phyloP scores from a whole-genome alignment of 2,888 invertebrate genomes.

The Scaptomyza cyrtandrae region DNA sequence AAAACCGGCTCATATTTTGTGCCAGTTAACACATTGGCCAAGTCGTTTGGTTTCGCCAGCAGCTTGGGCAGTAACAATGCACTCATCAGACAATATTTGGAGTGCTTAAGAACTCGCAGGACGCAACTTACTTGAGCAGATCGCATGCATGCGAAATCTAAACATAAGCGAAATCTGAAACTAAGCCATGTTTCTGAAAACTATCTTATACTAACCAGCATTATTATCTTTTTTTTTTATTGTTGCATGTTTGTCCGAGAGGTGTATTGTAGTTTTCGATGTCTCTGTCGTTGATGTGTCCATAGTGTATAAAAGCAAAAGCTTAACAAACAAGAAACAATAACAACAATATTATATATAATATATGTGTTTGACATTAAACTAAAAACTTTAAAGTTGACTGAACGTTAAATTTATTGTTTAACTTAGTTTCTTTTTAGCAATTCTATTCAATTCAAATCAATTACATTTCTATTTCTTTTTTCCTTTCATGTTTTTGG shows the following conservation, averaged over 20 bases:
- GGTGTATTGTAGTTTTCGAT: background rate
- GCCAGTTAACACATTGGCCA: slow-evolving; percentile 14
- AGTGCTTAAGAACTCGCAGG: slow-evolving; percentile 38
- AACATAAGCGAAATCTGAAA: background rate
- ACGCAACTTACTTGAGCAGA: slow-evolving; percentile 44
- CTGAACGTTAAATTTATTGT: background rate
- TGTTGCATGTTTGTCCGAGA: too few species aligned
- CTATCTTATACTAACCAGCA: background rate
- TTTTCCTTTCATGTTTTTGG: background rate
- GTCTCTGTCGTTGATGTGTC: background rate
- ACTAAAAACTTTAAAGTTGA: background rate
- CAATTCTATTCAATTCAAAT: too few species aligned
- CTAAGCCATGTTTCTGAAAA: background rate
- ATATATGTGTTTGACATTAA: background rate
- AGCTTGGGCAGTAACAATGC: slow-evolving; percentile 55
- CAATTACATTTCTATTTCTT: background rate
- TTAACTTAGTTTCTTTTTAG: background rate
- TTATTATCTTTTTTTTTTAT: background rate
- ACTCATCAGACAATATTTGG: slow-evolving; percentile 43
- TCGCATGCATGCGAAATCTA: slow-evolving; percentile 39
- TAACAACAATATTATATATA: background rate
- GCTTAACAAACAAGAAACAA: background rate
- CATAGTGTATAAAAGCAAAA: background rate
- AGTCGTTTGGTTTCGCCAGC: slow-evolving; percentile 14
- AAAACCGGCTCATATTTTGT: slow-evolving; percentile 36